Evolutionary conservation across 2,797 vertebrate genomes (phyloP), one percentile per base, ranked within the genome.

Genomic region (Chromobotia macracanthus): DNA sequence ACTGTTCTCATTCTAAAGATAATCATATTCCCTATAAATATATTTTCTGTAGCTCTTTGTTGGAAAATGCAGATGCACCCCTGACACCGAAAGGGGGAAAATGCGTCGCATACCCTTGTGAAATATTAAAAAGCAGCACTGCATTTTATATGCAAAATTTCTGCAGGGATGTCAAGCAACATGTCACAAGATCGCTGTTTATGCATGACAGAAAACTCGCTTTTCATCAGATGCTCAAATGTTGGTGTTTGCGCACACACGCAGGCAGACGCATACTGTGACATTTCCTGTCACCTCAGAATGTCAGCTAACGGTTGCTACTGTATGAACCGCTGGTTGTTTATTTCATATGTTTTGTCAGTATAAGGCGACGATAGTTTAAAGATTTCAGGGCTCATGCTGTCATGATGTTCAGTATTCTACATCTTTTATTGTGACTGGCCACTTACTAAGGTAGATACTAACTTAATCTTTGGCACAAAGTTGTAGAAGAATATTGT

Each of bases 121-220:
- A 77, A 68, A 68, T 76, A 72, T 71, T 72, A 69, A 81, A 77
- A 77, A 77, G 80, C 64, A 66, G 61, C 51, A 50, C 44, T 48
- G 44, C 56, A 66, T 82, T 78, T 78, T 69, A 64, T 60, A 82
- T 79, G 60, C 77, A 65, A 79, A 79, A 79, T 79, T 77, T 80
- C 61, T 66, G 55, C 74, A 58, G 64, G 53, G 25, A 56, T 86
- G 74, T 78, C 84, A 82, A 79, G 64, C 79, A 81, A 69, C 51
- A 70, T 84, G 79, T 84, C 83, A 82, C 67, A 55, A n/a, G 44
- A 80, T 55, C 64, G 16, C 78, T 84, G 72, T 86, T 80, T 85
- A 80, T 84, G 75, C 69, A 67, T 83, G 75, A 82, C 80, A 82
- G 75, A 74, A 85, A 84, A 56, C 73, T 80, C 44, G 31, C 67